A percentile compares a stretch with the other conserved stretches of the same genome.
These are phyloP conservation scores for Haliclona indistincta DNA, from an alignment of 37 sponge, comb jelly and placozoan species.

Conservation along the genomic window DNA sequence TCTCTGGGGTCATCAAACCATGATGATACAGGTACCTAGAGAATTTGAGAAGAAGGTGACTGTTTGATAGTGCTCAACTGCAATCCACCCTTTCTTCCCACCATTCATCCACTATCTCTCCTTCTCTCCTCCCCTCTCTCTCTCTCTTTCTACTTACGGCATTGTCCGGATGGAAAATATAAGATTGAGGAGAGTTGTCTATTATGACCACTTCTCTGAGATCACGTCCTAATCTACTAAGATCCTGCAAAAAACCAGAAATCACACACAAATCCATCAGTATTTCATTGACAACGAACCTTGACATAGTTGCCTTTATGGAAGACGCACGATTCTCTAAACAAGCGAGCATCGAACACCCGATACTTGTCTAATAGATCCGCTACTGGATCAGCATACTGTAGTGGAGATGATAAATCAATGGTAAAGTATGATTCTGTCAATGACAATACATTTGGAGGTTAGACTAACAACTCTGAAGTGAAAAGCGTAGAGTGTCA, in stretches of 20 bases:
- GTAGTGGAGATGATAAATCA: neutral
- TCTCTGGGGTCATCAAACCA: constrained; percentile 99
- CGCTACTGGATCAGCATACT: constrained; percentile 99
- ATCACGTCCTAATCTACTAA: constrained; percentile 93
- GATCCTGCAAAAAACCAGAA: constrained; percentile 57
- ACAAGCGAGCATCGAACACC: constrained; percentile 80
- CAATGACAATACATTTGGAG: neutral
- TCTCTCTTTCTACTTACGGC: constrained; percentile 70
- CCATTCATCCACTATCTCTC: too few species aligned
- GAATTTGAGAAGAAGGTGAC: neutral
- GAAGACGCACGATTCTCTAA: constrained; percentile 97
- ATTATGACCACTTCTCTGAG: constrained; percentile 87
- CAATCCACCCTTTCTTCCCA: too few species aligned
- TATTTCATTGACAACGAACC: constrained; percentile 29
- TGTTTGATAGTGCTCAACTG: too few species aligned
- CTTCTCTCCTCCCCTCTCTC: too few species aligned
- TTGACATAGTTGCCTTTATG: constrained; percentile 99
- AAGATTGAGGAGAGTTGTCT: constrained; percentile 98
- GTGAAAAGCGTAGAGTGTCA: too few species aligned
- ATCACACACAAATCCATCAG: neutral
- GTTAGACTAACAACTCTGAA: too few species aligned
- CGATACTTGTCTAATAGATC: constrained; percentile 89
- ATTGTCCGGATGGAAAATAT: constrained; percentile 98
- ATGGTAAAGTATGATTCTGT: neutral
- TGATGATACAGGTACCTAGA: constrained; percentile 93